Conservation (phyloP, 2,113 vertebrate genomes). For the Pelvicachromis taeniatus region DNA sequence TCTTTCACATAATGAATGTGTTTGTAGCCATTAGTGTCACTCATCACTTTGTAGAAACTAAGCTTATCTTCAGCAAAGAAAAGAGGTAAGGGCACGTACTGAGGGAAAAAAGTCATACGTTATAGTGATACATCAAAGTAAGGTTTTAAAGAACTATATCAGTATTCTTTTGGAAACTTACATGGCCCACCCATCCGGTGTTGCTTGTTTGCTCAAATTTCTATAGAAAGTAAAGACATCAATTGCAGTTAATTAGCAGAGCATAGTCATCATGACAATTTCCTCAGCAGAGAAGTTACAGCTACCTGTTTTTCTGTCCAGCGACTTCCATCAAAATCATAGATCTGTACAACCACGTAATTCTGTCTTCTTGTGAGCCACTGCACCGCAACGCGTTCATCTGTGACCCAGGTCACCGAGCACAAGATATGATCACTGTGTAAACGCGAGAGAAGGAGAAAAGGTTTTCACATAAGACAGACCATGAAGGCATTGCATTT, state of each 20-base stretch:
- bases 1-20: slow-evolving; percentile 85
- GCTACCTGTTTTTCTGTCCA: slow-evolving; percentile 86
- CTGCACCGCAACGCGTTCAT: slow-evolving; percentile 84
- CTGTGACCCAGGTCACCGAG: slow-evolving; percentile 90
- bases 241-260: background rate
- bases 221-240: slow-evolving; percentile 58
- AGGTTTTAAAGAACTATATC: background rate
- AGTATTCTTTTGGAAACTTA: slow-evolving; percentile 66
- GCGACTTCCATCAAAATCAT: slow-evolving; percentile 78
- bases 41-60: slow-evolving; percentile 96
- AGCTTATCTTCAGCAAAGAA: slow-evolving; percentile 84
- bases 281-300: background rate
- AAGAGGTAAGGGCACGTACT: slow-evolving; percentile 86
- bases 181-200: slow-evolving; percentile 93
- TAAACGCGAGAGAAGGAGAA: slow-evolving; percentile 45
- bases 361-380: slow-evolving; percentile 92
- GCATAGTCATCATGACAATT: background rate
- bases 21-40: slow-evolving; percentile 87
- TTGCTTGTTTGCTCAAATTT: slow-evolving; percentile 84
- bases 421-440: slow-evolving; percentile 90
- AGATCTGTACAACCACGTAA: slow-evolving; percentile 84
- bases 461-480: slow-evolving; percentile 11
- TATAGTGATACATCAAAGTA: background rate
- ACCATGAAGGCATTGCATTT: background rate
- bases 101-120: slow-evolving; percentile 52